Evolutionary conservation across 2,888 invertebrate species (phyloP), one percentile per base, ranked within the genome.

Genomic region (Pyrgus malvae): DNA sequence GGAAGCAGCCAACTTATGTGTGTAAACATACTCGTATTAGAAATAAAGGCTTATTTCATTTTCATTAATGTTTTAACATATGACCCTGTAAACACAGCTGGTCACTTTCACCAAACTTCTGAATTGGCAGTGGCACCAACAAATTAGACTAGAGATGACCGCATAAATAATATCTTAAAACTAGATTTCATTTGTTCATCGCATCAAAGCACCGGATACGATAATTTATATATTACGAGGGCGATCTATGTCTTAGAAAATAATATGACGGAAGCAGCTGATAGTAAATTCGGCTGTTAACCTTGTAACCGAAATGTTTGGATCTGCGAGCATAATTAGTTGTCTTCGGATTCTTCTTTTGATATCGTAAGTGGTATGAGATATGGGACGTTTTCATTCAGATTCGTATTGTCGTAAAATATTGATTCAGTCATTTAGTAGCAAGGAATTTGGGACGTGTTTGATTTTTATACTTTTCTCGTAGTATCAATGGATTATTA

Each of bases 121-220:
- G 12, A 19, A 21, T 41, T 41, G 21, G 49, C 21, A 48, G 11
- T 29, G 25, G 12, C 14, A 31, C 23, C 21, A 41, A 41, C 41
- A 41, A 49, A 49, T 49, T 49, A 49, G 31, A 3, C 11, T 8
- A 21, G 33, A 41, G 25, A 14, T 35, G 49, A 54, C 49, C 55
- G 35, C 50, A 63, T 63, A 61, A 60, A 64, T 63, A 58, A 65
- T 60, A 49, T 37, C 56, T 37, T 48, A 58, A 60, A 61, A 59
- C 57, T 51, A 51, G 60, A 60, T 50, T 48, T 40, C 46, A 37
- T 50, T 56, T 38, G 59, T 56, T 59, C 48, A 46, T 51, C 58
- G 59, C 51, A 64, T 76, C 74, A 76, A 75, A 75, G 75, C 56
- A 48, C 63, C 72, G 75, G 75, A 75, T 63, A 68, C 66, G 57